These are phyloP conservation scores for Cyprinodon brontotheroides DNA, from an alignment of 2,113 vertebrate genomes.

Conservation along the genomic window DNA sequence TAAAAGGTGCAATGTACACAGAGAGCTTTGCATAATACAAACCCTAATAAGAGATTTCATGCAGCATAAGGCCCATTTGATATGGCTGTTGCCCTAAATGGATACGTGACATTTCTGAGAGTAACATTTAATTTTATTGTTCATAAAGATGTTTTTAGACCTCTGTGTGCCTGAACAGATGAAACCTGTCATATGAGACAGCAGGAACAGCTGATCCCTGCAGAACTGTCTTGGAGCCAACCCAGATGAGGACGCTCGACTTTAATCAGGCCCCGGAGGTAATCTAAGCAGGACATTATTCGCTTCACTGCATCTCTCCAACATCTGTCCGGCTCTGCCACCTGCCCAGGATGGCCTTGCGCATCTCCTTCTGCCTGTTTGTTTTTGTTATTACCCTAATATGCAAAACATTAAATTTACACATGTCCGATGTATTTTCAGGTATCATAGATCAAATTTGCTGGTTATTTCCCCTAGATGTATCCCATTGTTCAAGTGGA, in stretches of 20 bases:
- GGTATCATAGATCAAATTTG: slow-evolving; percentile 41
- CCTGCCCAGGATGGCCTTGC: slow-evolving; percentile 56
- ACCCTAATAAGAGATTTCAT: neutral
- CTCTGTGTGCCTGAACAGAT: slow-evolving; percentile 33
- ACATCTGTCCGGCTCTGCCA: slow-evolving; percentile 62
- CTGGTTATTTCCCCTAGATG: slow-evolving; percentile 5
- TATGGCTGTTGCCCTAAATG: slow-evolving; percentile 12
- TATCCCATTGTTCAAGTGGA: neutral
- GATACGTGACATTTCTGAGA: slow-evolving; percentile 26
- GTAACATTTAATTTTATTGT: slow-evolving; percentile 22
- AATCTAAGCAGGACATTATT: slow-evolving; percentile 67
- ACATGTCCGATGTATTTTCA: slow-evolving; percentile 28
- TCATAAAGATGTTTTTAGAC: slow-evolving; percentile 25
- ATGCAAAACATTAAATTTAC: slow-evolving; percentile 40
- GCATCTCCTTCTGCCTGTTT: slow-evolving; percentile 33
- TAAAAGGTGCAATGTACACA: slow-evolving; percentile 14
- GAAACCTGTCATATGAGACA: slow-evolving; percentile 40
- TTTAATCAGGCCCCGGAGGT: slow-evolving; percentile 68
- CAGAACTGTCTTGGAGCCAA: slow-evolving; percentile 49
- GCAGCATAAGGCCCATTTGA: neutral
- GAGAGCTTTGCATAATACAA: neutral
- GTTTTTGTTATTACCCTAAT: slow-evolving; percentile 26
- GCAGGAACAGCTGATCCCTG: slow-evolving; percentile 48
- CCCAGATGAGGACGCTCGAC: slow-evolving; percentile 59
- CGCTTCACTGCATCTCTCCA: slow-evolving; percentile 51